Conservation (phyloP, 2,888 invertebrate genomes). For the Drosophila meridiana region DNA sequence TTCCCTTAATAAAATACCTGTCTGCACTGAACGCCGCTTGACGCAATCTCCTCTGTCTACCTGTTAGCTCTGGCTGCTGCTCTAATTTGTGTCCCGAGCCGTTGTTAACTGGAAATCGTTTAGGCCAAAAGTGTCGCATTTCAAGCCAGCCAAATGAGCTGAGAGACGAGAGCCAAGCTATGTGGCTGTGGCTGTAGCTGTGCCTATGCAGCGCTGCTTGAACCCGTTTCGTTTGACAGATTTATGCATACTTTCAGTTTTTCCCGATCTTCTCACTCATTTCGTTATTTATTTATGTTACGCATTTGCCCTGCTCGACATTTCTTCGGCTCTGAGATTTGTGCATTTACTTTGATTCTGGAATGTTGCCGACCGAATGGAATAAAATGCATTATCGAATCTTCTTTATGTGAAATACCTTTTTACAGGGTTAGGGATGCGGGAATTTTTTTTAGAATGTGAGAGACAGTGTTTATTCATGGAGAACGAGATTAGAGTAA, state of each 20-base stretch:
- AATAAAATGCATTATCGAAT: conserved; percentile 7
- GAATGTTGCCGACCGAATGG: conserved; percentile 35
- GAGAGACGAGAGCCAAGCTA: conserved; percentile 9
- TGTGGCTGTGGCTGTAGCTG: neutral
- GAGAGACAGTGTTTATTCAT: conserved; percentile 1
- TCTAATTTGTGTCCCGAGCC: conserved; percentile 56
- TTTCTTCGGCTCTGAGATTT: conserved; percentile 14
- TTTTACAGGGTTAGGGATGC: neutral
- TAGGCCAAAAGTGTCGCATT: conserved; percentile 69
- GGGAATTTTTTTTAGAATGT: neutral
- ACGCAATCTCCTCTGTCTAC: conserved; percentile 54
- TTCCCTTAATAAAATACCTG: conserved; percentile 44
- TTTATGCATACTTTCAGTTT: conserved; percentile 69
- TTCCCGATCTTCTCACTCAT: conserved; percentile 24
- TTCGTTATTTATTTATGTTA: conserved; percentile 64
- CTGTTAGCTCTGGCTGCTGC: conserved; percentile 63
- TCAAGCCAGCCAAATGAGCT: conserved; percentile 43
- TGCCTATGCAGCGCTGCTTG: conserved; percentile 35
- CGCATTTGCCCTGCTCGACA: conserved; percentile 47
- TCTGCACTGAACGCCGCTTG: conserved; percentile 44
- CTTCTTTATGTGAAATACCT: conserved; percentile 2
- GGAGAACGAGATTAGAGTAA: neutral
- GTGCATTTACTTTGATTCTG: conserved; percentile 25
- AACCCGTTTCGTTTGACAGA: conserved; percentile 62
- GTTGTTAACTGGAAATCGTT: conserved; percentile 65